phyloP scores from a whole-genome alignment of 2,797 vertebrate species.

The Pangasius mekongensis region DNA sequence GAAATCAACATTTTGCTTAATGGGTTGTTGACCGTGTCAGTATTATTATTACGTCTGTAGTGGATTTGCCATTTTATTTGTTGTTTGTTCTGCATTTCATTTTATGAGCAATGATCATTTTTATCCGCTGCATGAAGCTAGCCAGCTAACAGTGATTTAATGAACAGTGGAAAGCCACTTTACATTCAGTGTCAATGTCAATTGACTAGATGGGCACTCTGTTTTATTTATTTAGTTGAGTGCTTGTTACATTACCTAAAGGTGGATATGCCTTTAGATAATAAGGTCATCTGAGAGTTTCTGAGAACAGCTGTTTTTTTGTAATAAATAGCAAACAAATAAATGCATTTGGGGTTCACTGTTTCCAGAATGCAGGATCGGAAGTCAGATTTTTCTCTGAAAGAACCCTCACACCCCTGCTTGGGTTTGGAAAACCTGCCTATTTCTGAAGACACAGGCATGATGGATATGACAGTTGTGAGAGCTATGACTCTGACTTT shows the following conservation, averaged over 20 bases:
- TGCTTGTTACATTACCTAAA: neutral
- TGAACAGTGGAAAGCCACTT: neutral
- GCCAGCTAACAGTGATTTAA: neutral
- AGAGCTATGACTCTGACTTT: neutral
- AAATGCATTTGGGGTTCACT: neutral
- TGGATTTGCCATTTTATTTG: neutral
- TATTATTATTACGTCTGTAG: neutral
- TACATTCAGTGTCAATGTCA: constrained; percentile 13
- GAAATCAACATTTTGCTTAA: neutral
- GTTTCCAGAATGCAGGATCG: neutral
- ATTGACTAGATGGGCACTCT: neutral
- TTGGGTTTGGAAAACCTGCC: neutral
- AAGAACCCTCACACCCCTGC: neutral
- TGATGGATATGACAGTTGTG: neutral
- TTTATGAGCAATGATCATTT: neutral
- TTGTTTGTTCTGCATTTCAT: neutral
- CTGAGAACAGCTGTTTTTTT: constrained; percentile 1
- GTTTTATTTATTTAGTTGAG: constrained; percentile 9
- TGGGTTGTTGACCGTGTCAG: neutral
- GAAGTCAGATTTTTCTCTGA: neutral
- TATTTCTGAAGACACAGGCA: neutral
- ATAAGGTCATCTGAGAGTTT: constrained; percentile 1
- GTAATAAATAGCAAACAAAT: neutral
- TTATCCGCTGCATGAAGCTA: neutral
- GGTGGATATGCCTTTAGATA: neutral